Percentiles rank a stretch among this genome's conserved stretches.
These are phyloP conservation scores for Ancistrus triradiatus DNA, from an alignment of 2,113 vertebrate genomes.

Conservation along the genomic window DNA sequence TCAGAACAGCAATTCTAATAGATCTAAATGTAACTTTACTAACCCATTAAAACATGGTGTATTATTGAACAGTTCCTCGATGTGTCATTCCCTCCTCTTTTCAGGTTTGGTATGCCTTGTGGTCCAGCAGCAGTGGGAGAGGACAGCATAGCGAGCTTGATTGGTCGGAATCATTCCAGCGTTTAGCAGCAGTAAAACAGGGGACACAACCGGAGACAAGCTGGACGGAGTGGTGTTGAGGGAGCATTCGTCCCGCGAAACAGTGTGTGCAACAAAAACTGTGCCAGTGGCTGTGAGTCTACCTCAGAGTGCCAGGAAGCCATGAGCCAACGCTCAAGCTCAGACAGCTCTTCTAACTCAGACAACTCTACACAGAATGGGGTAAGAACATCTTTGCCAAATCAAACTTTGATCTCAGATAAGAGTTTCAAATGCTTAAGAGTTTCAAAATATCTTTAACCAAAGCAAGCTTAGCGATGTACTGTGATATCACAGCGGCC, in stretches of 20 bases:
- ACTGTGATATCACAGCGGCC: too few species aligned
- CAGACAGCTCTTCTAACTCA: constrained; percentile 45
- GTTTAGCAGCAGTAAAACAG: background rate
- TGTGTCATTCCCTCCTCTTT: background rate
- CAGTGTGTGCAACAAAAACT: constrained; percentile 48
- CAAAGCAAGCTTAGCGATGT: too few species aligned
- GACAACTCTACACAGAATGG: constrained; percentile 51
- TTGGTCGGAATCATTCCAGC: constrained; percentile 40
- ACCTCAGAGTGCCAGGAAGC: constrained; percentile 35
- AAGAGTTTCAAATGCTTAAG: background rate
- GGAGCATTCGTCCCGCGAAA: constrained; percentile 65
- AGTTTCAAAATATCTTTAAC: background rate
- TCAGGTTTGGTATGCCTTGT: background rate
- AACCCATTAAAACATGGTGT: background rate
- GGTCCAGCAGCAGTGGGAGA: background rate
- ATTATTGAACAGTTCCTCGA: background rate
- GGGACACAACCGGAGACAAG: constrained; percentile 49
- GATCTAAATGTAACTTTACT: constrained; percentile 3
- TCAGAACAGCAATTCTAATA: too few species aligned
- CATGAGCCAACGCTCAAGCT: constrained; percentile 41
- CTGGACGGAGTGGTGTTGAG: constrained; percentile 67
- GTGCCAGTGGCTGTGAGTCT: constrained; percentile 6
- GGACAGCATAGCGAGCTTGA: background rate
- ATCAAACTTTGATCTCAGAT: background rate
- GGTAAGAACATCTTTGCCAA: constrained; percentile 50